Evolutionary conservation across 1,140 invertebrate genomes (phyloP).

Genomic region (Kradibia gibbosae): DNA sequence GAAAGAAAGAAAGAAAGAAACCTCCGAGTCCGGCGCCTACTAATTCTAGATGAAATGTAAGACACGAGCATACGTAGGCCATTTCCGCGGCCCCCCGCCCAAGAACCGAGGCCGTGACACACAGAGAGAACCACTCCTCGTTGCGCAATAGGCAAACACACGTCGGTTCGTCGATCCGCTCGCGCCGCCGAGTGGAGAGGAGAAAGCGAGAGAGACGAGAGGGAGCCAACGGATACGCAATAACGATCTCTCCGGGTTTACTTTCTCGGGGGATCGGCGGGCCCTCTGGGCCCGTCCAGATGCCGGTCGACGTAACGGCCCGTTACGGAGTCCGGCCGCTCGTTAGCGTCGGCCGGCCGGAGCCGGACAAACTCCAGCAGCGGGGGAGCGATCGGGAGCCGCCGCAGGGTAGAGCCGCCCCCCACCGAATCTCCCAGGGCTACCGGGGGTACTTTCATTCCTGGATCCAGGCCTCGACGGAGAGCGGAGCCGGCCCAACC

Average conservation of each 20-base stretch:
- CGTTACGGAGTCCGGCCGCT: neutral
- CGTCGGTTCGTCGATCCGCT: conserved; percentile 37
- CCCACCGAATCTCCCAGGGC: too few species aligned
- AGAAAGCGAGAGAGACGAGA: conserved; percentile 67
- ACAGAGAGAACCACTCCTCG: conserved; percentile 60
- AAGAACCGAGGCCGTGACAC: conserved; percentile 57
- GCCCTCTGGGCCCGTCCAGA: neutral
- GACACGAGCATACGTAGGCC: too few species aligned
- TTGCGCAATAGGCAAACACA: conserved; percentile 61
- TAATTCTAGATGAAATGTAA: too few species aligned
- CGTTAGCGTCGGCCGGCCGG: too few species aligned
- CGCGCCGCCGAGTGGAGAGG: conserved; percentile 54
- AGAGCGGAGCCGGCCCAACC: neutral
- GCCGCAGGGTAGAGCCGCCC: too few species aligned
- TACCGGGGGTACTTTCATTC: neutral
- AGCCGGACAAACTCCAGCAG: neutral
- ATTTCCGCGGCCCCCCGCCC: conserved; percentile 2
- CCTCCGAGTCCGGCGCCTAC: too few species aligned
- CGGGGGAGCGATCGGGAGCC: neutral
- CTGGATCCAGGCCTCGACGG: neutral
- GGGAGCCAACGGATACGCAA: conserved; percentile 56
- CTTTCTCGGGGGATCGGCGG: conserved; percentile 62
- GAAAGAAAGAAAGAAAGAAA: too few species aligned
- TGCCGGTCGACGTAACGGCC: neutral
- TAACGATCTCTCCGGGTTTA: conserved; percentile 54